A percentile compares a stretch with the other conserved stretches of the same genome.
These are phyloP conservation scores for Mesorhabditis sp. DNA, from an alignment of 2,888 invertebrate genomes.

Conservation along the genomic window DNA sequence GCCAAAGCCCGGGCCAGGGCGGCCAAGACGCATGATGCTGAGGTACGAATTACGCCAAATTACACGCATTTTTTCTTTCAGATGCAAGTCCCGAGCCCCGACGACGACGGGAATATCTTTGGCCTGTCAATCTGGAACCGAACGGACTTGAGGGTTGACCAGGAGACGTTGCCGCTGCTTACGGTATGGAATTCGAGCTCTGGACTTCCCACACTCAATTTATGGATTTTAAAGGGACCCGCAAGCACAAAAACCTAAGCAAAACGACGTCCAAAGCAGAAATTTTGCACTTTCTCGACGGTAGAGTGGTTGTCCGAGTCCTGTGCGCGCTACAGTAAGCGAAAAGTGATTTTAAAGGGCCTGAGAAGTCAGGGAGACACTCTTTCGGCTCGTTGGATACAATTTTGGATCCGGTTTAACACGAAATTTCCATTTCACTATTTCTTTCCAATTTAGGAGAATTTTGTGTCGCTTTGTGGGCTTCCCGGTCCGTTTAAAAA, in stretches of 20 bases:
- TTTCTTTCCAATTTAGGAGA: too few relatives aligned
- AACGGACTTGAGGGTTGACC: constrained; percentile 17
- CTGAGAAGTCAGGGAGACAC: background rate
- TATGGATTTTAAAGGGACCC: background rate
- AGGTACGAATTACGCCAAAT: background rate
- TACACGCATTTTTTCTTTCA: constrained; percentile 8
- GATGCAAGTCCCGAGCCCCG: constrained; percentile 15
- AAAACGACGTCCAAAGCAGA: too few relatives aligned
- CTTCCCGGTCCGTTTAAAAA: too few relatives aligned
- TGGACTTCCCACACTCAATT: background rate
- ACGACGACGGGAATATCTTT: constrained; percentile 34
- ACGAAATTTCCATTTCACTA: too few relatives aligned
- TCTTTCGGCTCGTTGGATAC: background rate
- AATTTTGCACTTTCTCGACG: too few relatives aligned
- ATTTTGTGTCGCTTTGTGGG: too few relatives aligned
- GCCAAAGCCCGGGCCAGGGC: constrained; percentile 30
- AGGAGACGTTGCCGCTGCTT: constrained; percentile 17
- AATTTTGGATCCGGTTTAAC: too few relatives aligned
- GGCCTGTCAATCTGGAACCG: constrained; percentile 35
- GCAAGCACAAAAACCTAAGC: too few relatives aligned
- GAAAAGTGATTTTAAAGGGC: background rate
- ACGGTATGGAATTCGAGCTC: constrained; percentile 17
- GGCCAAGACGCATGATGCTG: constrained; percentile 14
- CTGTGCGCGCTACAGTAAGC: too few relatives aligned
- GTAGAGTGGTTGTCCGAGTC: too few relatives aligned